phyloP scores from a whole-genome alignment of 2,113 vertebrate species.

The Rhineura floridana region DNA sequence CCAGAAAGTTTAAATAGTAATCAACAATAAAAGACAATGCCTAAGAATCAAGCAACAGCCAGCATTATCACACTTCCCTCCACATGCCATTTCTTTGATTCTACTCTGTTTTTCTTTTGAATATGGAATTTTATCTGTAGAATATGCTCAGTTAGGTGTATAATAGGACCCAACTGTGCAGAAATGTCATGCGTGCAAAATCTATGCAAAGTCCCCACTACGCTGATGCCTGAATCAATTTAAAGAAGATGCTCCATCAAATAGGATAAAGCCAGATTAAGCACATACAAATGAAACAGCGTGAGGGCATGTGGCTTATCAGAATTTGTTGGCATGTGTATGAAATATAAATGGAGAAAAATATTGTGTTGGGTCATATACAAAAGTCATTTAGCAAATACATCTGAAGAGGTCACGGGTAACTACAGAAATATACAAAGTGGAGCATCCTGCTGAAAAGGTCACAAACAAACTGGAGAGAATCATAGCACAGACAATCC shows the following conservation, averaged over 20 bases:
- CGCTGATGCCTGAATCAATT: slow-evolving; percentile 71
- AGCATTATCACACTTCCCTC: background rate
- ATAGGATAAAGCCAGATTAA: slow-evolving; percentile 75
- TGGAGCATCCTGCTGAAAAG: slow-evolving; percentile 4
- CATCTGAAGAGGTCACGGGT: slow-evolving; percentile 15
- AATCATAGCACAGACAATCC: background rate
- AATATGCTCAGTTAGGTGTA: slow-evolving; percentile 64
- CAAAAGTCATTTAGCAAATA: slow-evolving; percentile 42
- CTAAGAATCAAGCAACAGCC: slow-evolving; percentile 9
- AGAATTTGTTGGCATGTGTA: slow-evolving; percentile 56
- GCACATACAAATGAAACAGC: slow-evolving; percentile 71
- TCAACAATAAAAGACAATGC: background rate
- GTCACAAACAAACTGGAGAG: slow-evolving; percentile 14
- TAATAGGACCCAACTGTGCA: slow-evolving; percentile 74
- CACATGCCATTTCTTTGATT: slow-evolving; percentile 20
- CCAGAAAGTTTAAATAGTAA: background rate
- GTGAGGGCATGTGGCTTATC: slow-evolving; percentile 58
- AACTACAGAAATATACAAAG: background rate
- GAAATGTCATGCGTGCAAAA: slow-evolving; percentile 75
- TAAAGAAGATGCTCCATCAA: slow-evolving; percentile 72
- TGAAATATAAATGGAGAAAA: slow-evolving; percentile 66
- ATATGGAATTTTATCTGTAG: slow-evolving; percentile 53
- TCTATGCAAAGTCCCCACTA: slow-evolving; percentile 72
- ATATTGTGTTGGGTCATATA: slow-evolving; percentile 46
- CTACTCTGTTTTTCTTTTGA: slow-evolving; percentile 44